Conservation (phyloP, 2,113 vertebrate species). For the Cygnus buccinator region DNA sequence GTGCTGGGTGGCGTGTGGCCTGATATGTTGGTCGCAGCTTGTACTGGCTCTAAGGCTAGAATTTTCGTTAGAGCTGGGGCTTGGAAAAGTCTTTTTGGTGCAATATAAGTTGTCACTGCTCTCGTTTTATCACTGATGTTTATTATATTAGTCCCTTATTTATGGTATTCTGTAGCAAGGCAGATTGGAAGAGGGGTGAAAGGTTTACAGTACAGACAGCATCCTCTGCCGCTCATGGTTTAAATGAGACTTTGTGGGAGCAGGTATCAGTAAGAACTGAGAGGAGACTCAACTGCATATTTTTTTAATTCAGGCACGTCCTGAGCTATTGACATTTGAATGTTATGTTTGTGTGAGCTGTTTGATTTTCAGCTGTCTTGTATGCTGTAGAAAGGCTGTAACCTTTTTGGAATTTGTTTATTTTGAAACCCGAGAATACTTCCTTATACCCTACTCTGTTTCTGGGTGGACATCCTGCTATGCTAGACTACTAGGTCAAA, state of each 20-base stretch:
- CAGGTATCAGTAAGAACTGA: neutral
- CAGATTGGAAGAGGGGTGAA: neutral
- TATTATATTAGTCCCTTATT: rapidly evolving
- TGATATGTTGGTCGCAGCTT: neutral
- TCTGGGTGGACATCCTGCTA: neutral
- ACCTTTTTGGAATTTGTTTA: neutral
- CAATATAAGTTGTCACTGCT: neutral
- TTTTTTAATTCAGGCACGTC: neutral
- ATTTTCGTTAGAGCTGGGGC: neutral
- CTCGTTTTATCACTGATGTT: neutral
- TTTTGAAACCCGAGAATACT: neutral
- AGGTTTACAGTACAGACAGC: neutral
- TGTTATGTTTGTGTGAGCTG: neutral
- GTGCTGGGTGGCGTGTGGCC: neutral
- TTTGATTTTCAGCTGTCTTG: neutral
- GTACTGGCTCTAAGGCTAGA: neutral
- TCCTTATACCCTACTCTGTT: neutral
- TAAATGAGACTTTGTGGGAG: rapidly evolving
- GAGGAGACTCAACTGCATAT: neutral
- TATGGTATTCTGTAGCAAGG: neutral
- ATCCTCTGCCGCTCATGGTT: neutral
- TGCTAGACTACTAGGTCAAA: neutral
- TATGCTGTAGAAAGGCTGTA: neutral
- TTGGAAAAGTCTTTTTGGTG: neutral
- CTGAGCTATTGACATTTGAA: neutral